Conservation (phyloP, 2,888 invertebrate species). For the Muschampia plurimacula region DNA sequence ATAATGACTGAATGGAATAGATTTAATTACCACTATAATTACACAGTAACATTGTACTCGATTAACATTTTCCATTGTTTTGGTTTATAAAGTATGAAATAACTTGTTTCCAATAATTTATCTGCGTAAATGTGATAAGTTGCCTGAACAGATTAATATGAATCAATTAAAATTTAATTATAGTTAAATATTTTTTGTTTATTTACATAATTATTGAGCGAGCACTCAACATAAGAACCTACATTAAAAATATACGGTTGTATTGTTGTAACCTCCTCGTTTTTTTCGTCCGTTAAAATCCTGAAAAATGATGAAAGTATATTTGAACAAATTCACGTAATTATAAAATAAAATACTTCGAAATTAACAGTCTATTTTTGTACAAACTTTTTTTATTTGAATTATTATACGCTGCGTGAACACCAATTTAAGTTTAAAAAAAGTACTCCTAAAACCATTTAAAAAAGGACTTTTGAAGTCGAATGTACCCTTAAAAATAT, state of each 20-base stretch:
- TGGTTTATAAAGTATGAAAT: constrained; percentile 23
- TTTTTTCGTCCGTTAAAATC: too few relatives aligned
- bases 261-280: too few relatives aligned
- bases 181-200: not conserved
- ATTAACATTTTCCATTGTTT: constrained; percentile 30
- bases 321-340: too few relatives aligned
- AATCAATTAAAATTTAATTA: constrained; percentile 16
- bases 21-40: constrained; percentile 25
- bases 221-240: too few relatives aligned
- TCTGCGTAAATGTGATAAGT: constrained; percentile 23
- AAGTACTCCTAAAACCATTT: not conserved
- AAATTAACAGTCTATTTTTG: too few relatives aligned
- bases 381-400: too few relatives aligned
- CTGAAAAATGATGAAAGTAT: too few relatives aligned
- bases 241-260: too few relatives aligned
- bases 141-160: constrained; percentile 13
- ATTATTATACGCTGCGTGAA: too few relatives aligned
- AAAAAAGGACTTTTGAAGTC: constrained; percentile 40
- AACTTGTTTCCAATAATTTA: constrained; percentile 13
- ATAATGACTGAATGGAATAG: constrained; percentile 20
- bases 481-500: constrained; percentile 64
- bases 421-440: not conserved
- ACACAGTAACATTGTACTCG: constrained; percentile 13
- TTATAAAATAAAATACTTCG: too few relatives aligned
- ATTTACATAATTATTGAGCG: too few relatives aligned